A percentile compares a stretch with the other conserved stretches of the same genome.
Evolutionary conservation across 2,888 invertebrate genomes (phyloP).

Genomic region (Rutpela maculata): DNA sequence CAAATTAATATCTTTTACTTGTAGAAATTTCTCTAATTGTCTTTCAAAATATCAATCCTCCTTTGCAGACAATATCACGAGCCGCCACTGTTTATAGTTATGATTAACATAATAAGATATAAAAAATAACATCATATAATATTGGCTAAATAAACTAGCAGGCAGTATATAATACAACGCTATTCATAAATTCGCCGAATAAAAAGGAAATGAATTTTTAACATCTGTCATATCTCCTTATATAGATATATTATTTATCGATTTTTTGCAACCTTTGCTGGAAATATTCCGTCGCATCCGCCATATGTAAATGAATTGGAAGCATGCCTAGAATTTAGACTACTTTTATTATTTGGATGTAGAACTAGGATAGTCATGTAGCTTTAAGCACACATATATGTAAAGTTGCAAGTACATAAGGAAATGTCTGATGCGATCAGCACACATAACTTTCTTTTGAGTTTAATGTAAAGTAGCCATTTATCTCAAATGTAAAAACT

Average conservation of each 20-base stretch:
- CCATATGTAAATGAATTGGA: slow-evolving; percentile 43
- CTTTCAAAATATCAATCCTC: too few relatives aligned
- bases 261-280: slow-evolving; percentile 33
- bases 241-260: slow-evolving; percentile 35
- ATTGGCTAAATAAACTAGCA: too few relatives aligned
- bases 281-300: slow-evolving; percentile 38
- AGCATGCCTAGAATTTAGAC: slow-evolving; percentile 42
- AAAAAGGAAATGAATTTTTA: slow-evolving; percentile 37
- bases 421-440: neutral
- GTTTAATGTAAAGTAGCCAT: too few relatives aligned
- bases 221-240: slow-evolving; percentile 17
- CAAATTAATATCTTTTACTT: too few relatives aligned
- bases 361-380: neutral
- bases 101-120: too few relatives aligned
- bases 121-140: too few relatives aligned
- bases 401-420: neutral
- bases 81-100: too few relatives aligned
- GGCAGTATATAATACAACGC: too few relatives aligned
- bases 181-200: neutral
- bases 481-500: too few relatives aligned
- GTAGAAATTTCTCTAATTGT: too few relatives aligned
- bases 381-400: neutral
- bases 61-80: too few relatives aligned
- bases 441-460: too few relatives aligned
- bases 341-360: slow-evolving; percentile 40